phyloP scores from a whole-genome alignment of 2,888 invertebrate species.

The Hartigia nigra region DNA sequence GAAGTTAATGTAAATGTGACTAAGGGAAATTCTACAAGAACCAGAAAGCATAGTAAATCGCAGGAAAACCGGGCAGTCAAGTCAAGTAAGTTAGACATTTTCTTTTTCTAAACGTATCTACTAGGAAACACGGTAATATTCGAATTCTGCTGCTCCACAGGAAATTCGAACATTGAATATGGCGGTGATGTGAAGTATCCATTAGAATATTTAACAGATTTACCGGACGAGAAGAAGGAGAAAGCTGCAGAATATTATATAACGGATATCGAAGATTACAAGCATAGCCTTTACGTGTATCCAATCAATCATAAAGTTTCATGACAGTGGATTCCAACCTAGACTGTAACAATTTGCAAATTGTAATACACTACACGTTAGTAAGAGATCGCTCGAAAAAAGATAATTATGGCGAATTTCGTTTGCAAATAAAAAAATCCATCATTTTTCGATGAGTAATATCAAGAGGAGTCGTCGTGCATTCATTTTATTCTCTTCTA shows the following conservation, averaged over 20 bases:
- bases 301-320: slow-evolving; percentile 31
- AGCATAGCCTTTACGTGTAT: slow-evolving; percentile 40
- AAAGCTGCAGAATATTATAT: slow-evolving; percentile 38
- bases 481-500: neutral
- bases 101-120: neutral
- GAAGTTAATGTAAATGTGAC: slow-evolving; percentile 3
- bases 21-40: neutral
- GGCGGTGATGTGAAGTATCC: slow-evolving; percentile 31
- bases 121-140: neutral
- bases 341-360: neutral
- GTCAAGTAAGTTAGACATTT: slow-evolving; percentile 1
- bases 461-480: neutral
- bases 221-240: slow-evolving; percentile 28
- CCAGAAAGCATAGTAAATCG: slow-evolving; percentile 6
- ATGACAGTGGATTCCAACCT: slow-evolving; percentile 20
- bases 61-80: slow-evolving; percentile 17
- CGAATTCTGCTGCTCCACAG: slow-evolving; percentile 24
- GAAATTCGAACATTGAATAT: slow-evolving; percentile 16
- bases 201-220: slow-evolving; percentile 40
- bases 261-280: slow-evolving; percentile 46
- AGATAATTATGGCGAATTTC: neutral
- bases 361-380: neutral
- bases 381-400: neutral
- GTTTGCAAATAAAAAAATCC: neutral
- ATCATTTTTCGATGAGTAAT: neutral